Evolutionary conservation across 2,888 invertebrate genomes (phyloP).

Genomic region (Hyles lineata): DNA sequence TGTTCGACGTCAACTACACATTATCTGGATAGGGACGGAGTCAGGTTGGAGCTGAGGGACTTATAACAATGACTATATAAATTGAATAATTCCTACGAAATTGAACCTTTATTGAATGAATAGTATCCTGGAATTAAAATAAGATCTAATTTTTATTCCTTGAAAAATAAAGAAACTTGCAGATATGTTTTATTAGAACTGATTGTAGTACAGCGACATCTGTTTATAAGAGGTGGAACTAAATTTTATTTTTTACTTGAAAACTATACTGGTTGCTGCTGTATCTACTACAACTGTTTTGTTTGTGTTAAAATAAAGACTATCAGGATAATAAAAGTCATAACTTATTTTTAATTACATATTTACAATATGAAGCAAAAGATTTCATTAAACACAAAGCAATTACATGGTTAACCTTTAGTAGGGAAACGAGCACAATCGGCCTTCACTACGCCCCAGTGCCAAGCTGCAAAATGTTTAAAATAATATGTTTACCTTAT

Average conservation of each 20-base stretch:
- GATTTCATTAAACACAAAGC: slow-evolving; percentile 16
- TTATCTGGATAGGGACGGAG: slow-evolving; percentile 22
- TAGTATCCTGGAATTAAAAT: too few species aligned
- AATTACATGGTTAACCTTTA: slow-evolving; percentile 21
- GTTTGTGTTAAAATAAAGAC: neutral
- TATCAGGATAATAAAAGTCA: neutral
- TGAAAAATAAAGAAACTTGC: too few species aligned
- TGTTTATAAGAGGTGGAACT: too few species aligned
- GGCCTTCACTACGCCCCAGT: slow-evolving; percentile 26
- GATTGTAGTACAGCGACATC: too few species aligned
- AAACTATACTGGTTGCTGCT: too few species aligned
- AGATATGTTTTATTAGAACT: too few species aligned
- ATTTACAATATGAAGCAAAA: slow-evolving; percentile 11
- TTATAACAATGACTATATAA: neutral
- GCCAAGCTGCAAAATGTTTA: slow-evolving; percentile 42
- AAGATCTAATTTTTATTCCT: too few species aligned
- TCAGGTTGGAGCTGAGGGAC: neutral
- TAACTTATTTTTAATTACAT: slow-evolving; percentile 13
- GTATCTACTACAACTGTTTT: neutral
- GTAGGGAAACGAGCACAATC: slow-evolving; percentile 17
- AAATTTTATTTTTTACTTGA: too few species aligned
- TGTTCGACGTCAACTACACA: slow-evolving; percentile 33
- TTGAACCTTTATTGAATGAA: too few species aligned
- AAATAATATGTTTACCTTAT: slow-evolving; percentile 36
- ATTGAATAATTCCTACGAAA: neutral